A percentile compares a stretch with the other conserved stretches of the same genome.
Evolutionary conservation across 2,888 invertebrate species (phyloP).

Genomic region (Limenitis camilla): DNA sequence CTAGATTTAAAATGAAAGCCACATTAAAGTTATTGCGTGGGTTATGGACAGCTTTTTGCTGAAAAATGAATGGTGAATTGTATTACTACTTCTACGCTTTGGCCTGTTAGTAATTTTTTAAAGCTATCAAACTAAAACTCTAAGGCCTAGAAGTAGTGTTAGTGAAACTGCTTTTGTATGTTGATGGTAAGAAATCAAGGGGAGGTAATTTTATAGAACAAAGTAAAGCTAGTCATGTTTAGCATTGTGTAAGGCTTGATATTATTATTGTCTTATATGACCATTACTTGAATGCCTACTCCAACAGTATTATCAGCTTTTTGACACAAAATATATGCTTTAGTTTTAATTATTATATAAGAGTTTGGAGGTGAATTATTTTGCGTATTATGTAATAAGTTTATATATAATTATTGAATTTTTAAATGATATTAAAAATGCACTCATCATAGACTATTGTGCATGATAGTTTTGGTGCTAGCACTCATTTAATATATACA

Average conservation of each 20-base stretch:
- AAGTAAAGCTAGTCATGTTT: slow-evolving; percentile 51
- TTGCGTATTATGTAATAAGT: too few species aligned
- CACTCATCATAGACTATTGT: background rate
- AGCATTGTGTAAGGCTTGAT: slow-evolving; percentile 29
- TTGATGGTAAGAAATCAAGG: slow-evolving; percentile 28
- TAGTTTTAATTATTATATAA: background rate
- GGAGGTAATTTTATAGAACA: slow-evolving; percentile 39
- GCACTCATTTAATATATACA: slow-evolving; percentile 48
- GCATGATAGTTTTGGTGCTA: slow-evolving; percentile 55
- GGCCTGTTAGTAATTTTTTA: background rate
- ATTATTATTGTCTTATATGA: slow-evolving; percentile 9
- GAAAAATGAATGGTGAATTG: background rate
- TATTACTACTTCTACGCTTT: too few species aligned
- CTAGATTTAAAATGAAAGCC: background rate
- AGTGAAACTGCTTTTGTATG: slow-evolving; percentile 9
- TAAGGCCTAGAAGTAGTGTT: slow-evolving; percentile 3
- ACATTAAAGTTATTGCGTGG: background rate
- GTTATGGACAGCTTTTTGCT: background rate
- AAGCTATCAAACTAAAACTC: background rate
- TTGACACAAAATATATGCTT: slow-evolving; percentile 29
- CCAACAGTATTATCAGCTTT: slow-evolving; percentile 35
- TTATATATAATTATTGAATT: background rate
- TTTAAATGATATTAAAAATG: background rate
- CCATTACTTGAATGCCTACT: slow-evolving; percentile 12
- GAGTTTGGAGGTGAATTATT: background rate